Evolutionary conservation across 2,113 vertebrate genomes (phyloP), one percentile per base, ranked within the genome.

Genomic region (Corvus hawaiiensis): DNA sequence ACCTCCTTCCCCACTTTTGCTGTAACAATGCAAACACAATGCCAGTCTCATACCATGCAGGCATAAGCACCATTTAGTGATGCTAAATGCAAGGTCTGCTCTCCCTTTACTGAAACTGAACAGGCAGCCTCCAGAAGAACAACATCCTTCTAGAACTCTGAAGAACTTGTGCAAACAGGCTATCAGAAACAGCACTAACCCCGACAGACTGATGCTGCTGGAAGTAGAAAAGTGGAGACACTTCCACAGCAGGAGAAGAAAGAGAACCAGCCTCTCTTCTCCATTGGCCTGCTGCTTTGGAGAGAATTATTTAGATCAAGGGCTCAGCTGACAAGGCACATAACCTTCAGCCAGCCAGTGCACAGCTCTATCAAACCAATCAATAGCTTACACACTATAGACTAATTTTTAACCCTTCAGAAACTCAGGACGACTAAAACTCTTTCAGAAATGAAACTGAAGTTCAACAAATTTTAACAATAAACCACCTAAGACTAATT

Each of bases 381-480:
- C 97, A 94, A 97, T 97, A 93, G 43, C 33, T 84, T 32, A 75
- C 73, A 91, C 35, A n/a, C 62, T 51, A 87, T 3, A 93, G 75
- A 83, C 49, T 80, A 59, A 64, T 83, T 86, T 96, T 97, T 97
- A 97, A 97, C 97, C 93, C 95, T 73, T 96, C 91, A 80, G 55
- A 82, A 86, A 68, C 79, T 23, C 1, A 0, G 44, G 18, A 43
- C 23, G 15, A 55, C 33, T 87, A 62, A 35, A 90, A 39, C 30
- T 67, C 30, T 33, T 27, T 46, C 46, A 91, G 35, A 89, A 92
- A 86, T n/a, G 1, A 95, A 77, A 74, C 20, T 35, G 52, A 67
- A 61, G 33, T 69, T 92, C 49, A 84, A 82, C 5, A 84, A 22
- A 77, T 77, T 55, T 74, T 72, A 78, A 82, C 21, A 75, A 35